Conservation (phyloP, 2,888 invertebrate genomes). For the Cheiracanthium punctorium region DNA sequence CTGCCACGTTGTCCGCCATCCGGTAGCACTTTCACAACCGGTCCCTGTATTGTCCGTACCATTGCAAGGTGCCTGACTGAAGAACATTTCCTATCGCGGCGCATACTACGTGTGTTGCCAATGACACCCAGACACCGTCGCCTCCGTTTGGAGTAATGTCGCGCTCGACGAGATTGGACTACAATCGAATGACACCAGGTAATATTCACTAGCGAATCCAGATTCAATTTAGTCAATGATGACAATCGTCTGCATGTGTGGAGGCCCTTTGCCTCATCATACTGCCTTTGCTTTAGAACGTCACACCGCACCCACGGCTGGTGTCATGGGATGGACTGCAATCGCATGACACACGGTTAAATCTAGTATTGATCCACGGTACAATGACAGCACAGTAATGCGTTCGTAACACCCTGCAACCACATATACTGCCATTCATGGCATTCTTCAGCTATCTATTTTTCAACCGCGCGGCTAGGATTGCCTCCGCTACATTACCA, state of each 20-base stretch:
- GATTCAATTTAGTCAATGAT: neutral
- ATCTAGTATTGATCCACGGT: neutral
- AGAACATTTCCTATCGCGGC: neutral
- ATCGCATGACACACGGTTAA: neutral
- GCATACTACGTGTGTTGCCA: neutral
- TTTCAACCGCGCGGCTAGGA: neutral
- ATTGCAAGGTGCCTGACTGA: too few relatives aligned
- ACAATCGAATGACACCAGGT: neutral
- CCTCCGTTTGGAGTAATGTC: too few relatives aligned
- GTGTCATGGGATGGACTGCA: neutral
- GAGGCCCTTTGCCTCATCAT: neutral
- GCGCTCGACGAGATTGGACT: too few relatives aligned
- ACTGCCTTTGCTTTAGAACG: neutral
- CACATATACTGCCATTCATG: too few relatives aligned
- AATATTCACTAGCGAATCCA: neutral
- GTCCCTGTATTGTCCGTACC: neutral
- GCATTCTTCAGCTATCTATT: neutral
- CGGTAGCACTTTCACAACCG: too few relatives aligned
- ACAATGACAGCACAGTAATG: too few relatives aligned
- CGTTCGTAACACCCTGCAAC: too few relatives aligned
- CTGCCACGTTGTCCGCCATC: conserved; percentile 3
- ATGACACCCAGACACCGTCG: too few relatives aligned
- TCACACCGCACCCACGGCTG: neutral
- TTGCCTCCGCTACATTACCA: neutral
- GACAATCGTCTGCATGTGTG: neutral